Percentiles rank a stretch among this genome's conserved stretches.
These are phyloP conservation scores for Hapalemur alaotrensis DNA, from an alignment of 2,797 vertebrate genomes.

Conservation along the genomic window DNA sequence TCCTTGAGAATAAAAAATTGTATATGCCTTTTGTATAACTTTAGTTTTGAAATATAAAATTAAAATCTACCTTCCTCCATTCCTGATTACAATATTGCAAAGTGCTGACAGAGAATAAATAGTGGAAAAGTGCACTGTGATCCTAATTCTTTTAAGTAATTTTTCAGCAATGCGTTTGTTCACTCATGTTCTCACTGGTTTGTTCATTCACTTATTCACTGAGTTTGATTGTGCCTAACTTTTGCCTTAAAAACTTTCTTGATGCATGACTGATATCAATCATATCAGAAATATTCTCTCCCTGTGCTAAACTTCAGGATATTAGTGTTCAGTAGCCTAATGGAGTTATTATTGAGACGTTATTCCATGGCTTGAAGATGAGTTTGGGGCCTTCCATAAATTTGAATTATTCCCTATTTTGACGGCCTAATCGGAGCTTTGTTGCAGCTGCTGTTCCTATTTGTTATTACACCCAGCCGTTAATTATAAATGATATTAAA, in stretches of 20 bases:
- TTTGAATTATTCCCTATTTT: constrained; percentile 39
- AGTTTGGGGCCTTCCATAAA: constrained; percentile 37
- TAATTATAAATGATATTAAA: constrained; percentile 75
- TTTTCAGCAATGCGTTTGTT: background rate
- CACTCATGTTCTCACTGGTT: background rate
- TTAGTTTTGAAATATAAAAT: background rate
- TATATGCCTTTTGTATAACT: background rate
- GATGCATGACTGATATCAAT: no score
- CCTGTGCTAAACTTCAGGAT: background rate
- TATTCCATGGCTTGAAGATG: background rate
- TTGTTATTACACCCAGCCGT: constrained; percentile 68
- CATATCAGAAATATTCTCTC: background rate
- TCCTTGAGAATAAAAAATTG: background rate
- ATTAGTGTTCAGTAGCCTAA: rapidly evolving
- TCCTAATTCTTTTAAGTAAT: background rate
- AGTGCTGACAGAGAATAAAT: background rate
- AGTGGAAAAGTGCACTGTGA: background rate
- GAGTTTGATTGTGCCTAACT: background rate
- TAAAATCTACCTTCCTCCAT: background rate
- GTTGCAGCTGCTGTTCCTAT: constrained; percentile 63
- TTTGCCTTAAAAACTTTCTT: background rate
- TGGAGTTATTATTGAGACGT: background rate
- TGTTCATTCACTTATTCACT: background rate
- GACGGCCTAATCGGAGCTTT: constrained; percentile 19
- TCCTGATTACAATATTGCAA: background rate